These are phyloP conservation scores for Trypoxylon attenuatum DNA, from an alignment of 2,888 invertebrate species.

Conservation along the genomic window DNA sequence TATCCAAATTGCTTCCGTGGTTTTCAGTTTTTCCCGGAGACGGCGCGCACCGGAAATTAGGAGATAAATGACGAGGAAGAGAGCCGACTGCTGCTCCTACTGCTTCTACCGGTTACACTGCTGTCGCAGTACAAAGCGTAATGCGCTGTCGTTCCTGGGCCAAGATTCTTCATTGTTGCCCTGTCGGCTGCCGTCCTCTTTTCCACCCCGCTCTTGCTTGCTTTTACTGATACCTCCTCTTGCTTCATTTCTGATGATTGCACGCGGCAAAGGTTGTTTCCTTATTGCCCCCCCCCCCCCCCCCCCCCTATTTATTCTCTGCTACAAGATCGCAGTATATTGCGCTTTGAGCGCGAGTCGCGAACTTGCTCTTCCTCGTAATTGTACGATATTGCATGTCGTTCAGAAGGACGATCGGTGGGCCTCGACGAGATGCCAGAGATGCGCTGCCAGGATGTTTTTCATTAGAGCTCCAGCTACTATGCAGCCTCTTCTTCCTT, in stretches of 20 bases:
- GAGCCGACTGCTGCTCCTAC: background rate
- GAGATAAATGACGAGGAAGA: slow-evolving; percentile 5
- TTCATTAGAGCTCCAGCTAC: background rate
- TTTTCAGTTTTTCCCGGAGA: slow-evolving; percentile 57
- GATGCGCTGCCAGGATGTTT: background rate
- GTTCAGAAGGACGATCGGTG: background rate
- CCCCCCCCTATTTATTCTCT: background rate
- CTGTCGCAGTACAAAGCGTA: too few species aligned
- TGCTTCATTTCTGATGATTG: background rate
- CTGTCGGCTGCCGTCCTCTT: too few species aligned
- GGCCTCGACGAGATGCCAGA: too few species aligned
- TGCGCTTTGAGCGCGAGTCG: background rate
- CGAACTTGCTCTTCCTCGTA: too few species aligned
- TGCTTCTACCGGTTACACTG: background rate
- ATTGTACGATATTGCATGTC: background rate
- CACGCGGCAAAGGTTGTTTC: background rate
- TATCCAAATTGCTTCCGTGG: slow-evolving; percentile 68
- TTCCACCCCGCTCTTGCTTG: too few species aligned
- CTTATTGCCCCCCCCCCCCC: background rate
- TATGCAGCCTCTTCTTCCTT: too few species aligned
- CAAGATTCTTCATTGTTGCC: background rate
- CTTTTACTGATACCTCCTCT: background rate
- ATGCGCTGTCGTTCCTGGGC: background rate
- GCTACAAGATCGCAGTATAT: background rate
- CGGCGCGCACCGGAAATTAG: slow-evolving; percentile 59